A percentile compares a stretch with the other conserved stretches of the same genome.
phyloP scores from a whole-genome alignment of 2,113 vertebrate species.

The Entomyzon cyanotis region DNA sequence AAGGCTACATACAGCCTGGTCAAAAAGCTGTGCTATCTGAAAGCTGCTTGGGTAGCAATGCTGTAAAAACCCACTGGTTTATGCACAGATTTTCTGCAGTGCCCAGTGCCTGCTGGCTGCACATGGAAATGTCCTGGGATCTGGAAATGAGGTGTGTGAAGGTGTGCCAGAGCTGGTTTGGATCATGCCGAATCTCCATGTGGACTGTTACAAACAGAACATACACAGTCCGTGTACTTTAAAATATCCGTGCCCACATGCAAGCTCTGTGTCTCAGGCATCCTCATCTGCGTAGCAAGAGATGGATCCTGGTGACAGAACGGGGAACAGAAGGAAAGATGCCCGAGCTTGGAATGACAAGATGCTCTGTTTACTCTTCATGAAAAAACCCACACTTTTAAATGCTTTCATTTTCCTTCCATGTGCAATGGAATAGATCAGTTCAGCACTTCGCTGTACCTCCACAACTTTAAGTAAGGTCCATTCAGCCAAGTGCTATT shows the following conservation, averaged over 20 bases:
- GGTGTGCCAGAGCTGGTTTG: neutral
- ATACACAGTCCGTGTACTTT: conserved; percentile 21
- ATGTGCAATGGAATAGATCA: neutral
- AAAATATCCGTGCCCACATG: neutral
- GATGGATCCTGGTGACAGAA: neutral
- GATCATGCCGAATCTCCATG: neutral
- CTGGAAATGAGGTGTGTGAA: neutral
- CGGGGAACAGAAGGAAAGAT: neutral
- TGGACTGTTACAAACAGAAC: conserved; percentile 19
- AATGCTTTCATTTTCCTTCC: conserved; percentile 37
- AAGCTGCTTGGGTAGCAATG: neutral
- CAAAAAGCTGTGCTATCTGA: neutral
- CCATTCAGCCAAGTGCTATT: neutral
- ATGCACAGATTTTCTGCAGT: neutral
- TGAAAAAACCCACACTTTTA: conserved; percentile 6
- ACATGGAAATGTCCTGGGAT: neutral
- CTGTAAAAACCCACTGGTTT: neutral
- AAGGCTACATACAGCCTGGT: neutral
- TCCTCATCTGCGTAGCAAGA: rapidly evolving
- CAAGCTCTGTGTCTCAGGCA: neutral
- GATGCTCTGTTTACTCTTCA: neutral
- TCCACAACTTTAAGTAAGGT: neutral
- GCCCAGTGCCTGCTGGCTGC: neutral
- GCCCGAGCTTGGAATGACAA: neutral
- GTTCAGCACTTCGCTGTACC: neutral